Evolutionary conservation across 2,113 vertebrate genomes (phyloP).

Genomic region (Elaphurus davidianus): DNA sequence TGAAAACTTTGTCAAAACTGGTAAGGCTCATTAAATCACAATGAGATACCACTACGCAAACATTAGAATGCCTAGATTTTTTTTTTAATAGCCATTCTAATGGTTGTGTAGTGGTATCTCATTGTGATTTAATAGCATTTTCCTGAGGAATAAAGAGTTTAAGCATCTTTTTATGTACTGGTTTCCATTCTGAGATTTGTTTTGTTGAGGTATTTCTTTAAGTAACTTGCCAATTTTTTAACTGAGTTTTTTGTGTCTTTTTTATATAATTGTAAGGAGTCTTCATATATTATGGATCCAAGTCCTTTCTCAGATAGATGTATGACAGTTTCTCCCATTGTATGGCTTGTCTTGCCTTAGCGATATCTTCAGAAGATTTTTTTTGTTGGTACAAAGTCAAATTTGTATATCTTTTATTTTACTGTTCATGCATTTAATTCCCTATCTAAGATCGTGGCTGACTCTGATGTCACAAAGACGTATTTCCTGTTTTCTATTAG

Average conservation of each 20-base stretch:
- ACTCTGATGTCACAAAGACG: background rate
- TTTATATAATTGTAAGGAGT: background rate
- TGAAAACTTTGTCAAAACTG: background rate
- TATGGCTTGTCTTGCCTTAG: background rate
- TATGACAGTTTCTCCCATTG: background rate
- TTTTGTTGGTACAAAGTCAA: background rate
- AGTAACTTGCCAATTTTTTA: background rate
- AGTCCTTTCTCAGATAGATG: background rate
- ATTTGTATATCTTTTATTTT: background rate
- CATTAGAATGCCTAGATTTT: background rate
- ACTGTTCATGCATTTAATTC: background rate
- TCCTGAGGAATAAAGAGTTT: background rate
- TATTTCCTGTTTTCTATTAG: background rate
- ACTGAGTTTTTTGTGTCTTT: background rate
- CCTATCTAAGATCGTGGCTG: background rate
- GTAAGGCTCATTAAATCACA: background rate
- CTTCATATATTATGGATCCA: background rate
- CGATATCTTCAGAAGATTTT: background rate
- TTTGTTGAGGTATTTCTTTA: background rate
- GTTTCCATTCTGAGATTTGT: background rate
- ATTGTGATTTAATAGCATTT: background rate
- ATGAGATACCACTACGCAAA: background rate
- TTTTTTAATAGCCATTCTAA: background rate
- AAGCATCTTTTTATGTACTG: background rate
- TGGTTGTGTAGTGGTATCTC: background rate